Evolutionary conservation across 2,888 invertebrate species (phyloP).

Genomic region (Conchocele bisecta): DNA sequence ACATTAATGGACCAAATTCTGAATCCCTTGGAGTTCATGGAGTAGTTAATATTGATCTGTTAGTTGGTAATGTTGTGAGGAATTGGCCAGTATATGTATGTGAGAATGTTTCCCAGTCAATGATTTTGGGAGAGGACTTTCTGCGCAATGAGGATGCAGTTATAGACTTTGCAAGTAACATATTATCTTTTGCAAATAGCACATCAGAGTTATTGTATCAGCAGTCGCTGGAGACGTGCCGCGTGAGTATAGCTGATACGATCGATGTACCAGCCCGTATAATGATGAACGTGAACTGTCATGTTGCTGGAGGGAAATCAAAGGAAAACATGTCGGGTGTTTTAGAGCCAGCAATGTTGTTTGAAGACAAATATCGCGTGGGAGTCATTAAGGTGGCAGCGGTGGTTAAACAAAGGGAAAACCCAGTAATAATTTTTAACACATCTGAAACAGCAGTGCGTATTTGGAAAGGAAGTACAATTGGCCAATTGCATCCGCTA

Average conservation of each 20-base stretch:
- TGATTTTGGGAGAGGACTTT: constrained; percentile 13
- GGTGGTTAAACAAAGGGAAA: background rate
- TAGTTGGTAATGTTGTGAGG: background rate
- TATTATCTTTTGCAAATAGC: background rate
- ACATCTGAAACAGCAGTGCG: too few relatives aligned
- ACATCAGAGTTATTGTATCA: background rate
- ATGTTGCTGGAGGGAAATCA: constrained; percentile 2
- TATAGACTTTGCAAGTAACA: constrained; percentile 11
- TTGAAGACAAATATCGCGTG: background rate
- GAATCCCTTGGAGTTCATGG: constrained; percentile 6
- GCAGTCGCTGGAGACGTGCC: constrained; percentile 2
- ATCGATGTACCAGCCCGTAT: background rate
- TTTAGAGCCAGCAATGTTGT: background rate
- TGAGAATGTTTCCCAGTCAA: background rate
- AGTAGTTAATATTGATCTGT: background rate
- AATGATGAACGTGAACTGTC: constrained; percentile 7
- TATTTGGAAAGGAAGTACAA: constrained; percentile 11
- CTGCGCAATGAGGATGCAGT: constrained; percentile 2
- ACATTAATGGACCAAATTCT: background rate
- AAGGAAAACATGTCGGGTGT: background rate
- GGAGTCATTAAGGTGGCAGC: constrained; percentile 9
- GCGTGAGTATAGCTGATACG: background rate
- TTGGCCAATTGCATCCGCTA: too few relatives aligned
- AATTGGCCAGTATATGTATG: constrained; percentile 7
- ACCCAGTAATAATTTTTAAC: too few relatives aligned